Evolutionary conservation across 2,888 invertebrate genomes (phyloP), one percentile per base, ranked within the genome.

Genomic region (Minunthozetes semirufus): DNA sequence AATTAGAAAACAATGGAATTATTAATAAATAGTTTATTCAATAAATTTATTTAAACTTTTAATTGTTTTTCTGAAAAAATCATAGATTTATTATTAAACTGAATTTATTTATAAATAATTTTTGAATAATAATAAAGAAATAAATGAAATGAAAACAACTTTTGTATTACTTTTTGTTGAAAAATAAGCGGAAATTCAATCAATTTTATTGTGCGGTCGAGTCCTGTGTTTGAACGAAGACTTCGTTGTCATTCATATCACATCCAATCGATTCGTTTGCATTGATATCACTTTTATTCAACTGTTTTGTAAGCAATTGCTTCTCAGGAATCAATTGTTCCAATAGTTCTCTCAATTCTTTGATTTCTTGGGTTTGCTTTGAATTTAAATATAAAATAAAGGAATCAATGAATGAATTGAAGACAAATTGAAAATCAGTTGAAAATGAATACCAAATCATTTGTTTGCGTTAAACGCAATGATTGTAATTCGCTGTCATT

Each of bases 391-490:
- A 61, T 29, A 19, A 56, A n/a, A 56, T 1, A 25, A 50, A 50
- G n/a, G 50, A n/a, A 13, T 50, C 4, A 48, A 22, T 56, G n/a
- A 56, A 22, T 56, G 56, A 56, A 4, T 56, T 56, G 56, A 56
- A 56, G 3, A 56, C n/a, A 13, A 27, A 29, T 13, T 22, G 11
- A 15, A 17, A 48, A 2, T 48, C 15, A 48, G 13, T 48, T n/a
- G n/a, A n/a, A n/a, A n/a, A n/a, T 13, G 48, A 61, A 61, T 61
- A 61, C 61, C 61, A 61, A 61, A 29, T 61, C 61, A 15, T 61
- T 61, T 29, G 3, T 4, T 61, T 61, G 27, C 4, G 27, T 27
- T 29, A 61, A 25, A 17, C 33, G 61, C 27, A 33, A 29, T 17
- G 25, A 29, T 29, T 61, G 27, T 29, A 61, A 29, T 17, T 61